Conservation (phyloP, 2,888 invertebrate species). For the Nephrotoma flavescens region DNA sequence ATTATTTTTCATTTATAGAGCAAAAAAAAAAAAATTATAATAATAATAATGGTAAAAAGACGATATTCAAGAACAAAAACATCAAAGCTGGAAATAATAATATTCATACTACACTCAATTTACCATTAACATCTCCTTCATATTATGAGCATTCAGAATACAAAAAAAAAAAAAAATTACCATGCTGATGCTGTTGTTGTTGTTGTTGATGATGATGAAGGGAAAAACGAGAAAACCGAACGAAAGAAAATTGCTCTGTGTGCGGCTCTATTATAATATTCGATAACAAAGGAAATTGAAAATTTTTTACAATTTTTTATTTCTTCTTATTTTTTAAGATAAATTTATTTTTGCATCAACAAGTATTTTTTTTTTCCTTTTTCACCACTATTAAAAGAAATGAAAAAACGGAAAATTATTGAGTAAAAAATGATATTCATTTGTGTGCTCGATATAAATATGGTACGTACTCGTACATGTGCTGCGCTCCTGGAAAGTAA, state of each 20-base stretch:
- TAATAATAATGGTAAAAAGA: not conserved
- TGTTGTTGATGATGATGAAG: not conserved
- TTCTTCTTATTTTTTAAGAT: not conserved
- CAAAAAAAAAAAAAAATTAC: no score
- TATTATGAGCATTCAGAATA: not conserved
- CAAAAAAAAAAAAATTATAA: not conserved
- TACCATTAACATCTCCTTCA: not conserved
- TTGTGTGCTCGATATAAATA: not conserved
- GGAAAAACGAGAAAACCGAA: not conserved
- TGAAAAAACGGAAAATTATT: not conserved
- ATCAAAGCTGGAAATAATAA: not conserved
- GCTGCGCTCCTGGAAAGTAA: not conserved
- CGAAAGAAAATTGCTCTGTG: not conserved
- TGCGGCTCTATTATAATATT: not conserved
- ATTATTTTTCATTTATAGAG: not conserved
- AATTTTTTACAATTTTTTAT: not conserved
- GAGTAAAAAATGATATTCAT: not conserved
- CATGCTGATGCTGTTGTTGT: no score
- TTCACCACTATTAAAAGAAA: not conserved
- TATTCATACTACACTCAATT: not conserved
- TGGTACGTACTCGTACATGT: not conserved
- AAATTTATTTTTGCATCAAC: not conserved
- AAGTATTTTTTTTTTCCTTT: not conserved
- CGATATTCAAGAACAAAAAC: not conserved
- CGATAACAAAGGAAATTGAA: not conserved